Conservation (phyloP, 2,113 vertebrate species). For the Ammodramus savannarum region DNA sequence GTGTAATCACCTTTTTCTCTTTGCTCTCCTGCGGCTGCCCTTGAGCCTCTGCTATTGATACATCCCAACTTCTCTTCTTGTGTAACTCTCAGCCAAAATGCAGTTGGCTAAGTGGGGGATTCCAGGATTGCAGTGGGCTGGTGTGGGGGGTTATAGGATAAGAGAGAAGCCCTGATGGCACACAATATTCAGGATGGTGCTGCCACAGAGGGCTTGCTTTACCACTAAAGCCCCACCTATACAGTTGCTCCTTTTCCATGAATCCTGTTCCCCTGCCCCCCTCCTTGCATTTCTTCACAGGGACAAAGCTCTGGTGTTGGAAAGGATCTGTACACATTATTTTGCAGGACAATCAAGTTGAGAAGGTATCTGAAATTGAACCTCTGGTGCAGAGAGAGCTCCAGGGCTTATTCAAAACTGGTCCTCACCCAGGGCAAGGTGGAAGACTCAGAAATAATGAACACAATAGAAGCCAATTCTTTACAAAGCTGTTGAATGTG, state of each 20-base stretch:
- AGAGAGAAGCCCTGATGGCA: accelerated
- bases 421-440: neutral
- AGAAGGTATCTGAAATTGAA: neutral
- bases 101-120: neutral
- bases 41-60: neutral
- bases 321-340: neutral
- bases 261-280: neutral
- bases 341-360: neutral
- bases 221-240: neutral
- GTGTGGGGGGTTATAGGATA: neutral
- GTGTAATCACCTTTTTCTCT: neutral
- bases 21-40: neutral
- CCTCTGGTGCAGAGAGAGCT: neutral
- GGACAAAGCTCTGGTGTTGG: neutral
- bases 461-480: neutral
- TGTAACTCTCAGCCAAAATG: neutral
- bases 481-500: neutral
- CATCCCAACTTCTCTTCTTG: neutral
- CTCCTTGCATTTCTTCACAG: neutral
- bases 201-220: neutral
- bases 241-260: neutral
- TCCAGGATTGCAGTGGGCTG: neutral
- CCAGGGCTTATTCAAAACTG: neutral
- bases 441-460: neutral
- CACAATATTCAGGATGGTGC: accelerated